These are phyloP conservation scores for Papilio xuthus DNA, from an alignment of 1,140 invertebrate genomes.

Conservation along the genomic window DNA sequence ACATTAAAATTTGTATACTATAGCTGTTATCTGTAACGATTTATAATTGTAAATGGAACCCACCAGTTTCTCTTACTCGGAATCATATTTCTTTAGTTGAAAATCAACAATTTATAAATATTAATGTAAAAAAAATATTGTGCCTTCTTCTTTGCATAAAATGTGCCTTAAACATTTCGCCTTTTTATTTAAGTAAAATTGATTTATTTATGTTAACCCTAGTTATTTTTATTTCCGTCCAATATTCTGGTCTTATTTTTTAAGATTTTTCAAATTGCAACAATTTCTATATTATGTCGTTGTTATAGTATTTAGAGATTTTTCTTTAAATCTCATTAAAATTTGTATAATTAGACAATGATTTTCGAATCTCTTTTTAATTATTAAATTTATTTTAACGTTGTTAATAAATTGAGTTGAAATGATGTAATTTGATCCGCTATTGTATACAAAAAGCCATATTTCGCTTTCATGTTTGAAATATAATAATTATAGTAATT, in stretches of 20 bases:
- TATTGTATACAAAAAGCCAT: background rate
- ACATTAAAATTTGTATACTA: background rate
- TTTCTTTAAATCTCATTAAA: slow-evolving; percentile 3
- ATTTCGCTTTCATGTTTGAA: background rate
- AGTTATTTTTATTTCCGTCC: slow-evolving; percentile 54
- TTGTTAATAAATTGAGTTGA: background rate
- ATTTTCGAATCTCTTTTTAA: background rate
- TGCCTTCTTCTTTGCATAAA: slow-evolving; percentile 43
- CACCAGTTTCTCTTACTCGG: slow-evolving; percentile 29
- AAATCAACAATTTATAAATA: slow-evolving; percentile 19
- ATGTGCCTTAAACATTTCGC: slow-evolving; percentile 49
- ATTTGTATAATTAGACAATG: background rate
- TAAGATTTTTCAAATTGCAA: slow-evolving; percentile 39
- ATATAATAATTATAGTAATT: background rate
- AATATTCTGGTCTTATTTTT: slow-evolving; percentile 56
- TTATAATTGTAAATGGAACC: slow-evolving; percentile 34
- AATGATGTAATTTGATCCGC: background rate
- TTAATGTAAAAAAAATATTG: slow-evolving; percentile 39
- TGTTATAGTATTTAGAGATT: background rate
- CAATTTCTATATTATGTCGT: slow-evolving; percentile 4
- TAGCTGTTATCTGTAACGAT: background rate
- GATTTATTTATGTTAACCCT: slow-evolving; percentile 43
- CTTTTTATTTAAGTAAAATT: slow-evolving; percentile 42
- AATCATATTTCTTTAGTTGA: slow-evolving; percentile 15
- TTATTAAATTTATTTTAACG: background rate